Conservation (phyloP, 1,140 invertebrate species). For the Hyposmocoma kahamanoa region DNA sequence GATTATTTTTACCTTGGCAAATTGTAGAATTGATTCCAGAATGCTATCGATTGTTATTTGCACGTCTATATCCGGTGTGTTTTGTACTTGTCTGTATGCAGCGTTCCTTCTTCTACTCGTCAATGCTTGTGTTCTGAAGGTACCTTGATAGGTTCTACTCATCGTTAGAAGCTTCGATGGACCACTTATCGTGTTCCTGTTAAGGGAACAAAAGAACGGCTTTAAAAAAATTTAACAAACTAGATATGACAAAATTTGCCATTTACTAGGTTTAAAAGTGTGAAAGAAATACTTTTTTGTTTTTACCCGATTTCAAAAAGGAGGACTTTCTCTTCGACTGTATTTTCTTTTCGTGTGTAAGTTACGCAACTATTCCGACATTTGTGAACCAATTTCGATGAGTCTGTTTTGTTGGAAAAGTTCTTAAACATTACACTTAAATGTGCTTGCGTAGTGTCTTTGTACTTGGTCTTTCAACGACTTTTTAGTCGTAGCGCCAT, state of each 20-base stretch:
- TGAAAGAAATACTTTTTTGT: too few relatives aligned
- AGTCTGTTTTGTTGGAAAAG: too few relatives aligned
- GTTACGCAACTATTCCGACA: too few relatives aligned
- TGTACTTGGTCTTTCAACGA: too few relatives aligned
- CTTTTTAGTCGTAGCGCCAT: too few relatives aligned
- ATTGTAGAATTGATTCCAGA: conserved; percentile 13
- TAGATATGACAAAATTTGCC: background rate
- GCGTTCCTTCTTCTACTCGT: background rate
- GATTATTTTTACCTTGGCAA: conserved; percentile 19
- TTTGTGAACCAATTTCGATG: too few relatives aligned
- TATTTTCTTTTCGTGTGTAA: too few relatives aligned
- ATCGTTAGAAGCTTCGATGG: conserved; percentile 12
- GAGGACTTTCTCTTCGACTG: too few relatives aligned
- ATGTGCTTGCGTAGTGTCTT: too few relatives aligned
- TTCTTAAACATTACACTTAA: too few relatives aligned
- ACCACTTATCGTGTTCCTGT: background rate
- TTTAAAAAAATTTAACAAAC: background rate
- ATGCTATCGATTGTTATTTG: conserved; percentile 18
- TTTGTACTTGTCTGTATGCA: background rate
- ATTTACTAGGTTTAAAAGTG: too few relatives aligned
- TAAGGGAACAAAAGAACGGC: background rate
- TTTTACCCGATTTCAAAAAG: too few relatives aligned
- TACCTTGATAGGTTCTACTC: conserved; percentile 12
- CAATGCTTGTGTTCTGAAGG: background rate
- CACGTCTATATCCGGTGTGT: conserved; percentile 10